Base-by-base conservation (phyloP, 2,888 invertebrate genomes). In the Spilosoma lubricipeda region DNA sequence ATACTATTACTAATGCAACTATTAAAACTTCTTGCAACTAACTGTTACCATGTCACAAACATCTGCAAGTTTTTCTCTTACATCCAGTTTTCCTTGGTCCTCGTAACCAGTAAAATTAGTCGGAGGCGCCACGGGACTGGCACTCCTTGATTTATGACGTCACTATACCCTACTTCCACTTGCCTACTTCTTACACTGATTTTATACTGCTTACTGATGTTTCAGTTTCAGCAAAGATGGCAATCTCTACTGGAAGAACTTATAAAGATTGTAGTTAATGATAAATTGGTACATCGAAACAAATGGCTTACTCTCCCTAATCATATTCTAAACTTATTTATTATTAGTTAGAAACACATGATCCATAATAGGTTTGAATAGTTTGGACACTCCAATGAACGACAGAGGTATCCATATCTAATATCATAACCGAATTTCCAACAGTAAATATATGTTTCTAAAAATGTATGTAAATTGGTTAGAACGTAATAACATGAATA, bases 121-220 rank as follows among this genome's bases (percentile, higher is more conserved):
- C 64, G 77, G 76, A 75, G 81, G 77, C 78, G 78, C 74, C 76
- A 75, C 72, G 70, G 71, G 76, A 71, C 77, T 79, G 82, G 70
- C 81, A 79, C 82, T 74, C 64, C 63, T 80, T 87, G 87, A 88
- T 87, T 87, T 86, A 88, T 86, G 80, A 73, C 77, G 73, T 78
- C 68, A 80, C 39, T 79, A 78, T 85, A 75, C 79, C 80, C 82
- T 79, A 84, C 77, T 83, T 56, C 66, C 66, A 70, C 65, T 73
- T 65, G n/a, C 69, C 82, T 77, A 84, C 78, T 85, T 83, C 84
- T 84, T 84, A 80, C 52, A 56, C 76, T 59, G 73, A 81, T 67
- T 86, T 87, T 85, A 69, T 86, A 80, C 66, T 18, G 52, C 66
- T 27, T 86, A 79, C 76, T 73, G 72, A 77, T 79, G 71, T 72